A percentile compares a stretch with the other conserved stretches of the same genome.
These are phyloP conservation scores for Phalanger gymnotis DNA, from an alignment of 2,797 vertebrate species.

Conservation along the genomic window DNA sequence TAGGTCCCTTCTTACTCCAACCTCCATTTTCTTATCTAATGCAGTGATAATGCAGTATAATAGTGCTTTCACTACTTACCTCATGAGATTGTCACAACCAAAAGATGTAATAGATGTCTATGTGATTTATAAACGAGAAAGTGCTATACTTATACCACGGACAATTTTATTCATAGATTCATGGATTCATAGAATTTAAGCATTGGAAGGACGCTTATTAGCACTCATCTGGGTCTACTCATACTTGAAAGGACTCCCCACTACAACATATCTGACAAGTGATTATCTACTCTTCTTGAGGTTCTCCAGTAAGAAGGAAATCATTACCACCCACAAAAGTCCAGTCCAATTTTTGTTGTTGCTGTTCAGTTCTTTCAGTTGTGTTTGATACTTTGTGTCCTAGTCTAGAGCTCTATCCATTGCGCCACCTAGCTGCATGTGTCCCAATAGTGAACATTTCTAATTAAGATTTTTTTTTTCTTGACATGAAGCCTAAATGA, in stretches of 20 bases:
- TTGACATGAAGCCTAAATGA: not conserved
- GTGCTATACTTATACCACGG: not conserved
- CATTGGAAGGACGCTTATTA: not conserved
- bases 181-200: not conserved
- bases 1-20: not conserved
- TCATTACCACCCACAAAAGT: too few species aligned
- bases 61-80: not conserved
- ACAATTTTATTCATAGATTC: not conserved
- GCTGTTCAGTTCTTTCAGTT: not conserved
- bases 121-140: not conserved
- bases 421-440: fast-evolving
- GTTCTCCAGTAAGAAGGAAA: not conserved
- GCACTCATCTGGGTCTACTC: not conserved
- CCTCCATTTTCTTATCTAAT: not conserved
- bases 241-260: not conserved
- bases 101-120: not conserved
- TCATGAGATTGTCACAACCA: not conserved
- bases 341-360: not conserved
- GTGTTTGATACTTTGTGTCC: not conserved
- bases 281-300: too few species aligned
- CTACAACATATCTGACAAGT: too few species aligned
- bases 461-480: not conserved
- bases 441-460: not conserved
- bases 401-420: not conserved
- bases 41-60: too few species aligned